Base-by-base conservation (phyloP, 2,888 invertebrate species). In the Athrips mouffetella region DNA sequence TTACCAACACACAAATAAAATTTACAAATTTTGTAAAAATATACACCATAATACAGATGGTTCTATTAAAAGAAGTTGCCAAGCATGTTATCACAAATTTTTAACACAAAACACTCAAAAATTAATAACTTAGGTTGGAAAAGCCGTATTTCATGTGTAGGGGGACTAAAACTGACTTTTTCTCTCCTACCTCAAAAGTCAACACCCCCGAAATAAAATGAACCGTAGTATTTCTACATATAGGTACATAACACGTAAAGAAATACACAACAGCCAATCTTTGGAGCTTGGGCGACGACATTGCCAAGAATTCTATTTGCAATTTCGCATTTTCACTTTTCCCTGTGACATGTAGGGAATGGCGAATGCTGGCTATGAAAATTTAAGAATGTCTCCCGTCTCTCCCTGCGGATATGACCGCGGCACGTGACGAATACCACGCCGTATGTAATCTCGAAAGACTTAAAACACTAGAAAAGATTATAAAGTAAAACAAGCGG, bases 281-380 rank as follows among this genome's bases (percentile, higher is more conserved):
- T 37, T 7, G 37, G 37, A 11, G 11, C 11, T 18, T 21, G 37
- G 11, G 31, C 44, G 31, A 11, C 44, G 44, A 42, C 54, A 57
- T 49, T 46, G 55, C 52, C 52, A 73, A 73, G 74, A 72, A 76
- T 78, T 74, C 69, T 69, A 73, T 77, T 75, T 72, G 63, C 67
- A 67, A 73, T 74, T 72, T 71, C 62, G 67, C 72, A 75, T 81
- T 78, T 81, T 80, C 81, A 81, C 80, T 81, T 79, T 73, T 67
- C 65, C 59, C 58, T 56, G 65, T 64, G 70, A 70, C 69, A 69
- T 62, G 66, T 58, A 60, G 54, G 63, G 65, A 63, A 66, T 63
- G 62, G 63, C 50, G 58, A 60, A 62, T 65, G 61, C 66, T 63
- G 57, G 63, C 73, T 76, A 79, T 81, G 80, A 82, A 83, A 81